phyloP scores from a whole-genome alignment of 2,888 invertebrate species.

The Lydus trimaculatus region DNA sequence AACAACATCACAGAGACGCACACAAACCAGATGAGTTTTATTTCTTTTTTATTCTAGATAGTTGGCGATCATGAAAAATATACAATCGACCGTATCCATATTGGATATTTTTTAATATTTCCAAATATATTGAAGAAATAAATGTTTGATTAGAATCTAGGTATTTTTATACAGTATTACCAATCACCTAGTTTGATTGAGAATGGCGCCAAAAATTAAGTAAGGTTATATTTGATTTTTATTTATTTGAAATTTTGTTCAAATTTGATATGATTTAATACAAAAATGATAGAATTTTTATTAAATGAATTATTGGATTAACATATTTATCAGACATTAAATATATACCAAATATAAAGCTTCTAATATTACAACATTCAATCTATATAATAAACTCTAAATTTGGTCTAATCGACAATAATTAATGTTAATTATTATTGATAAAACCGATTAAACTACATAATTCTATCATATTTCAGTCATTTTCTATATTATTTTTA shows the following conservation, averaged over 20 bases:
- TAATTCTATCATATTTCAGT: conserved; percentile 2
- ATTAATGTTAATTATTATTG: background rate
- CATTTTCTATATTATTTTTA: background rate
- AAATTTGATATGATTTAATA: background rate
- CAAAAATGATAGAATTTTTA: background rate
- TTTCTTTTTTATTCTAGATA: background rate
- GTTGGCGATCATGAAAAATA: background rate
- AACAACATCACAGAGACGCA: background rate
- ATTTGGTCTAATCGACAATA: background rate
- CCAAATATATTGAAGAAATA: background rate
- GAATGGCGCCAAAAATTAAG: background rate
- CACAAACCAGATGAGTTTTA: background rate
- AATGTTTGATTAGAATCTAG: conserved; percentile 9
- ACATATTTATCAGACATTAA: conserved; percentile 38
- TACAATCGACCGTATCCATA: conserved; percentile 1
- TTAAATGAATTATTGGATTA: background rate
- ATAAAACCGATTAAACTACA: background rate
- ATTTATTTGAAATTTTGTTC: background rate
- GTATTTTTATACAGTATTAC: background rate
- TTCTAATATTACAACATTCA: conserved; percentile 34
- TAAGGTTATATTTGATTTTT: background rate
- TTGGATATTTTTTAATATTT: background rate
- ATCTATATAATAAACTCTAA: background rate
- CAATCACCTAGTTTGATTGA: background rate
- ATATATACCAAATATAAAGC: conserved; percentile 41